These are phyloP conservation scores for Siniperca scherzeri DNA, from an alignment of 2,797 vertebrate genomes.

Conservation along the genomic window DNA sequence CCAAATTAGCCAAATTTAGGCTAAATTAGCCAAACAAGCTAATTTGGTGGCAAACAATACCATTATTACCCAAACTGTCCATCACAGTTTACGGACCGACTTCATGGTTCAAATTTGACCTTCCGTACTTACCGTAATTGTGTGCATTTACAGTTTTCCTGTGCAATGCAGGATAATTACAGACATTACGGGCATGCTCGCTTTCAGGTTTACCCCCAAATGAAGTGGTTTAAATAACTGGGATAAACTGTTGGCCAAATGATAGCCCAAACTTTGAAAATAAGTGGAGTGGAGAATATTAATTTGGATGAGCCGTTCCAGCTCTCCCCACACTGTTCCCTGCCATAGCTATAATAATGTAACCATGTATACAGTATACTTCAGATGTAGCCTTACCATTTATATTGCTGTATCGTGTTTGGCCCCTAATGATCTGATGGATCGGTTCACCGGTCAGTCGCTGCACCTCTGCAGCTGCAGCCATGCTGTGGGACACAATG, in stretches of 20 bases:
- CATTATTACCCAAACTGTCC: neutral
- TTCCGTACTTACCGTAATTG: neutral
- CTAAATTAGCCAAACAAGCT: neutral
- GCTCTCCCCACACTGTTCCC: neutral
- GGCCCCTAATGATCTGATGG: constrained; percentile 3
- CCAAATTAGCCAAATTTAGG: neutral
- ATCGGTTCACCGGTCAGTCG: constrained; percentile 27
- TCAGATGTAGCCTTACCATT: neutral
- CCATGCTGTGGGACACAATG: constrained; percentile 29
- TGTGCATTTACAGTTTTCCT: neutral
- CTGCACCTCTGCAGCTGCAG: constrained; percentile 50
- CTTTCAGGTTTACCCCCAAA: neutral
- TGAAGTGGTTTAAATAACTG: neutral
- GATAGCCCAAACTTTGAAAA: neutral
- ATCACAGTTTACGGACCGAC: neutral
- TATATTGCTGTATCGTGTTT: neutral
- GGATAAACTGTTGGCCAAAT: neutral
- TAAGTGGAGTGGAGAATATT: neutral
- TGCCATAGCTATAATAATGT: neutral
- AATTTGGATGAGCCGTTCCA: neutral
- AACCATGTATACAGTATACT: neutral
- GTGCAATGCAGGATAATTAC: neutral
- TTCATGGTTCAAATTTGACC: neutral
- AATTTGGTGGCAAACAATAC: neutral
- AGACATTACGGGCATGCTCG: neutral